phyloP scores from a whole-genome alignment of 2,113 vertebrate species.

The Macroglossus sobrinus region DNA sequence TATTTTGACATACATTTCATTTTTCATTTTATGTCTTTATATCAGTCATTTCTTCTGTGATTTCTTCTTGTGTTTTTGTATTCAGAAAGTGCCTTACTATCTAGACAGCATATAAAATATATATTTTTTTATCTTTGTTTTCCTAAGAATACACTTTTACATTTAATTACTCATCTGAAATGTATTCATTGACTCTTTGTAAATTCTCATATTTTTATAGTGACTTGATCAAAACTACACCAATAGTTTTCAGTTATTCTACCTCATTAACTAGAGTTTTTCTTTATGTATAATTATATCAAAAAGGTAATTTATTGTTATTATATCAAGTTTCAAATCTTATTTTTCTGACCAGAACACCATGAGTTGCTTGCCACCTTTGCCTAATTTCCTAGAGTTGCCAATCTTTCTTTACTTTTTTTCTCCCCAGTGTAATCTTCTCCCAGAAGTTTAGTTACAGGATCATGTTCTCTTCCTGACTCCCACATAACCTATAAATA shows the following conservation, averaged over 20 bases:
- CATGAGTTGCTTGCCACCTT: not conserved
- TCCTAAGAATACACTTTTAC: not conserved
- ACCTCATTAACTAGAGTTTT: not conserved
- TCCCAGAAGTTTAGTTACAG: not conserved
- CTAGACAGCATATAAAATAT: not conserved
- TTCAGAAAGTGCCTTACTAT: not conserved
- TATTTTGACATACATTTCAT: not conserved
- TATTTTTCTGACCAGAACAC: not conserved
- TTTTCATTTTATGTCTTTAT: conserved; percentile 6
- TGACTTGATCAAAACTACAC: not conserved
- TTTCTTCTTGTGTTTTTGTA: not conserved
- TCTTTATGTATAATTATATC: not conserved
- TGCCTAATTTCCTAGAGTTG: not conserved
- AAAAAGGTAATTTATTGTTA: not conserved
- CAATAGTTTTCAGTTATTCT: not conserved
- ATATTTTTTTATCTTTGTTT: not conserved
- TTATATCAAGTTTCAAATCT: not conserved
- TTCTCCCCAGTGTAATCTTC: not conserved
- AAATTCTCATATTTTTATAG: not conserved
- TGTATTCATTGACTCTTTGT: not conserved
- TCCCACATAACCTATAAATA: not conserved
- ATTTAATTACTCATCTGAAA: not conserved
- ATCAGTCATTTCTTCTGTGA: not conserved
- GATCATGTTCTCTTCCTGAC: not conserved
- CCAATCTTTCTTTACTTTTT: not conserved